These are phyloP conservation scores for Paedocypris micromegethes DNA, from an alignment of 2,797 vertebrate species.

Conservation along the genomic window DNA sequence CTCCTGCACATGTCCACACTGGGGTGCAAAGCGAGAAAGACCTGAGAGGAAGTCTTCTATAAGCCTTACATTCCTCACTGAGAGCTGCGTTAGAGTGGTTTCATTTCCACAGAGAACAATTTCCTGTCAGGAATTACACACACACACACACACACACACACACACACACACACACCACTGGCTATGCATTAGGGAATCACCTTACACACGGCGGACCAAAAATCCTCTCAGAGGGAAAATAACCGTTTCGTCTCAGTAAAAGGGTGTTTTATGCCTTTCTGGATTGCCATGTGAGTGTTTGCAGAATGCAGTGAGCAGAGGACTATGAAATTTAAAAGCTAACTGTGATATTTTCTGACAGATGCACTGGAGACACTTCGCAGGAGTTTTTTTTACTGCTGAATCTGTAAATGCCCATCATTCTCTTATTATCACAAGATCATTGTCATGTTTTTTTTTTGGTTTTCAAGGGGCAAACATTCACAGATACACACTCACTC, in stretches of 20 bases:
- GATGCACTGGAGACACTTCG: conserved; percentile 1
- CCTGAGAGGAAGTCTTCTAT: conserved; percentile 49
- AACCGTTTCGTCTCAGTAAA: conserved; percentile 43
- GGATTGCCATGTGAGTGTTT: conserved; percentile 28
- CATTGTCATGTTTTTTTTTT: not conserved
- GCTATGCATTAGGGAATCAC: conserved; percentile 44
- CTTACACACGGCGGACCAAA: conserved; percentile 40
- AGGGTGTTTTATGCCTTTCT: conserved; percentile 35
- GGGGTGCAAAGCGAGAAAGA: conserved; percentile 29
- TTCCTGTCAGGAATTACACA: conserved; percentile 48
- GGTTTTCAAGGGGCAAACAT: not conserved
- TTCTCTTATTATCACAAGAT: not conserved
- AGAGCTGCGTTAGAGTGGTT: conserved; percentile 45
- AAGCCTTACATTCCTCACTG: conserved; percentile 51
- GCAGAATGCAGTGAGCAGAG: not conserved
- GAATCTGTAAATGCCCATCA: not conserved
- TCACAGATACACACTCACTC: too few species aligned
- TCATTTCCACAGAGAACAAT: conserved; percentile 54
- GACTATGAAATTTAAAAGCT: conserved; percentile 31
- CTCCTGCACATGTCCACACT: conserved; percentile 18
- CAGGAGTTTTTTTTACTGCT: conserved; percentile 1
- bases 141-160: conserved; percentile 33
- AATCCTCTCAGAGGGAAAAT: conserved; percentile 46
- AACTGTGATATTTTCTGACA: conserved; percentile 18
- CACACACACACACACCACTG: conserved; percentile 37